These are phyloP conservation scores for Paraescarpia echinospica DNA, from an alignment of 1,140 invertebrate species.

Conservation along the genomic window DNA sequence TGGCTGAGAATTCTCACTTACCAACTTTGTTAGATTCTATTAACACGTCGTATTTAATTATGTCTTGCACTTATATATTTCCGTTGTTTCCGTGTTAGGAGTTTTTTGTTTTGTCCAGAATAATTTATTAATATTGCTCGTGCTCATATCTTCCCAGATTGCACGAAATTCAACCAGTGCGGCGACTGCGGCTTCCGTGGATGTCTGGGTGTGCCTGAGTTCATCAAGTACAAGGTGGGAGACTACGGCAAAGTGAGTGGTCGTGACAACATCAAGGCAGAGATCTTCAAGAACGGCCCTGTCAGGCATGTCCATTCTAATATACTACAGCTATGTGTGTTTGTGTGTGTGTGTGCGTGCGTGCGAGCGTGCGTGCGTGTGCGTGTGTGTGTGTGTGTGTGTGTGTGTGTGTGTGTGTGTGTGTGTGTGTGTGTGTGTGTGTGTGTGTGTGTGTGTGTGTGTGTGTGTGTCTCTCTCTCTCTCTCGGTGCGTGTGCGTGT, in stretches of 20 bases:
- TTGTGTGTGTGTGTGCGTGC: not conserved
- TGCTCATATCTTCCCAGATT: slow-evolving; percentile 48
- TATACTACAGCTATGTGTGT: not conserved
- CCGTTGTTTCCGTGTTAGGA: not conserved
- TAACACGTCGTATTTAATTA: too few species aligned
- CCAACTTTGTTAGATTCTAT: too few species aligned
- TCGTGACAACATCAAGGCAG: slow-evolving; percentile 62
- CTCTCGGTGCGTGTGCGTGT: too few species aligned
- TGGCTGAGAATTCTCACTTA: too few species aligned
- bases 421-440: too few species aligned
- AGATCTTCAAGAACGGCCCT: slow-evolving; percentile 61
- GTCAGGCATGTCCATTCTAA: slow-evolving; percentile 48
- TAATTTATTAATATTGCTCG: not conserved
- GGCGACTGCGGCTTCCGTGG: slow-evolving; percentile 58
- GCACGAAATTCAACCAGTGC: slow-evolving; percentile 58
- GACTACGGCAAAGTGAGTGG: slow-evolving; percentile 60
- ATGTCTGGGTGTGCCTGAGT: slow-evolving; percentile 56
- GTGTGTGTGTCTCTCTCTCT: too few species aligned
- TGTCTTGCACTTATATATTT: too few species aligned
- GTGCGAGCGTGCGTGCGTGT: not conserved
- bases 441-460: too few species aligned
- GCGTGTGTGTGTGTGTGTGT: too few species aligned
- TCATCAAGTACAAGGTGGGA: slow-evolving; percentile 60
- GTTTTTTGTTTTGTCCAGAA: not conserved
- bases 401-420: too few species aligned